phyloP scores from a whole-genome alignment of 2,797 vertebrate species.

The Tachyglossus aculeatus region DNA sequence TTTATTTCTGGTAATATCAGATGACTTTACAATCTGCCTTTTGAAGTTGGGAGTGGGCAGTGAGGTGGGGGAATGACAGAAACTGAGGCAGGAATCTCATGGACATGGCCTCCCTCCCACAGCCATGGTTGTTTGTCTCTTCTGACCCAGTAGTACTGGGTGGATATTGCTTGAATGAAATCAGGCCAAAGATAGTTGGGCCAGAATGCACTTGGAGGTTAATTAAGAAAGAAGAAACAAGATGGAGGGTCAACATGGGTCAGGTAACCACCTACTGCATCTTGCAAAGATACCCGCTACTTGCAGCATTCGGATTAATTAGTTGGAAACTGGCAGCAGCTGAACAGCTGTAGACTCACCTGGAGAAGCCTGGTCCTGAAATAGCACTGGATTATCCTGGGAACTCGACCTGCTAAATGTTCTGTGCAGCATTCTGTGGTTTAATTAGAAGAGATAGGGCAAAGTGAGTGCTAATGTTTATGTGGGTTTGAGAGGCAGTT shows the following conservation, averaged over 20 bases:
- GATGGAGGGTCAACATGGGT: not conserved
- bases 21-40: not conserved
- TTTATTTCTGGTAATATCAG: not conserved
- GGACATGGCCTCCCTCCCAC: too few relatives aligned
- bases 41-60: slow-evolving; percentile 18
- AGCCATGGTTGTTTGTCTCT: not conserved
- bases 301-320: slow-evolving; percentile 36
- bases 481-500: not conserved
- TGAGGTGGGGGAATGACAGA: too few relatives aligned
- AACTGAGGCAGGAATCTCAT: too few relatives aligned
- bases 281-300: not conserved
- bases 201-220: not conserved
- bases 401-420: slow-evolving; percentile 7
- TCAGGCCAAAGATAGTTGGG: not conserved
- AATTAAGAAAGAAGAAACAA: slow-evolving; percentile 25
- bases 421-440: slow-evolving; percentile 14
- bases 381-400: slow-evolving; percentile 13
- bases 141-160: not conserved
- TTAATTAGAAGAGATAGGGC: slow-evolving; percentile 32
- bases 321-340: slow-evolving; percentile 36
- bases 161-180: not conserved
- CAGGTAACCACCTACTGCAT: not conserved
- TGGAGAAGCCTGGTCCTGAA: slow-evolving; percentile 23
- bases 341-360: slow-evolving; percentile 30
- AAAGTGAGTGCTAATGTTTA: not conserved